Conservation (phyloP, 2,113 vertebrate species). For the Pholis gunnellus region DNA sequence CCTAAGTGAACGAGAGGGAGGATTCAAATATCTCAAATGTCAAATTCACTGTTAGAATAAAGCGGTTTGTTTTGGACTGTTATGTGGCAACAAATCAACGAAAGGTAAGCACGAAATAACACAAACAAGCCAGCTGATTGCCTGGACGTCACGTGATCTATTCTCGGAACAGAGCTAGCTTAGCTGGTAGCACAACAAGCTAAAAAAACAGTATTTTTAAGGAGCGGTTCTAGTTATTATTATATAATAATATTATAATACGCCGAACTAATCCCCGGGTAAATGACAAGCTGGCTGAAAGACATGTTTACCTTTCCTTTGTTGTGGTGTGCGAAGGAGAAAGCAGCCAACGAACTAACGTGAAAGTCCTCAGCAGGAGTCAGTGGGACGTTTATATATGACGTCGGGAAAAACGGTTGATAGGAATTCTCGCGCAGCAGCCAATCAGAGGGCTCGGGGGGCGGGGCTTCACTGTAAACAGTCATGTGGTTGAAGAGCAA, state of each 20-base stretch:
- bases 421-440: not conserved
- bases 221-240: not conserved
- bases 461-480: constrained; percentile 34
- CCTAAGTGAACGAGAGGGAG: not conserved
- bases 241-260: not conserved
- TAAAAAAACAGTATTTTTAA: not conserved
- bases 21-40: fast-evolving
- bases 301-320: constrained; percentile 45
- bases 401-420: constrained; percentile 11
- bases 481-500: constrained; percentile 26
- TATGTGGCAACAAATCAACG: not conserved
- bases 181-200: constrained; percentile 25
- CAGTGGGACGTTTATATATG: constrained; percentile 44
- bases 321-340: fast-evolving
- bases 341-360: fast-evolving
- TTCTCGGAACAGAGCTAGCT: not conserved
- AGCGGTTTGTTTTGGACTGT: too few species aligned
- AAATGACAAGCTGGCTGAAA: not conserved
- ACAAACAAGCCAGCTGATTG: constrained; percentile 22
- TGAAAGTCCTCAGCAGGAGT: too few species aligned
- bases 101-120: not conserved
- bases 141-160: constrained; percentile 48
- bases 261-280: fast-evolving
- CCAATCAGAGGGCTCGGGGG: constrained; percentile 64
- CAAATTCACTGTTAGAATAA: not conserved